Base-by-base conservation (phyloP, 2,888 invertebrate species). In the Tinea trinotella region DNA sequence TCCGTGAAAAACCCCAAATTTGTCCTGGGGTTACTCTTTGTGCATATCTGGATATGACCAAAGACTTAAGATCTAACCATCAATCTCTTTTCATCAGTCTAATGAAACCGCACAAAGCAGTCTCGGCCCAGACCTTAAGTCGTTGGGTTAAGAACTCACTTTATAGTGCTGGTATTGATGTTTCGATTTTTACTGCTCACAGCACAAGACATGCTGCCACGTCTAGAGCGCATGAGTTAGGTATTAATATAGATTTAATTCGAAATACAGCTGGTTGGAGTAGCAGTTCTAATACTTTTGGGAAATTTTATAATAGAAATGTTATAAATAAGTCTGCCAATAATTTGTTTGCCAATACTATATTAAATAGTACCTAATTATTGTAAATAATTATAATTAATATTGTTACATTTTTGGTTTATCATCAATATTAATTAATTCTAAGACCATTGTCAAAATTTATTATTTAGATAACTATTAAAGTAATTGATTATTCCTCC, bases 191-290 rank as follows among this genome's bases (percentile, higher is more conserved):
- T 35, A 34, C 53, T n/a, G 57, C 59, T 0, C 59, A 59, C 44
- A 57, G 56, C 18, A 62, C 63, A 0, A 50, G 63, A 35, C 63
- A 65, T 48, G 60, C 65, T 3, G 40, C 62, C 6, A 61, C 64
- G 5, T 64, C 62, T 0, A 55, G 56, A 7, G 64, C 63, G 1
- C 40, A 54, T 6, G 58, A 57, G 48, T 22, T 55, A 9, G 61
- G 63, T 0, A 48, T 64, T 4, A 58, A 52, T 22, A 20, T 63
- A n/a, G 62, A 62, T n/a, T 7, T 55, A 2, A 62, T 62, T 10
- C 36, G 55, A 30, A 55, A 53, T 49, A 53, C 61, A 0, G 62
- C 60, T 10, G 61, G 62, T 0, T 63, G 62, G 62, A 56, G 56
- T 5, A 36, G 53, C 18, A 40, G 49, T 4, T 62, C 62, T 1